These are phyloP conservation scores for Podarcis raffonei DNA, from an alignment of 2,113 vertebrate genomes.

Conservation along the genomic window DNA sequence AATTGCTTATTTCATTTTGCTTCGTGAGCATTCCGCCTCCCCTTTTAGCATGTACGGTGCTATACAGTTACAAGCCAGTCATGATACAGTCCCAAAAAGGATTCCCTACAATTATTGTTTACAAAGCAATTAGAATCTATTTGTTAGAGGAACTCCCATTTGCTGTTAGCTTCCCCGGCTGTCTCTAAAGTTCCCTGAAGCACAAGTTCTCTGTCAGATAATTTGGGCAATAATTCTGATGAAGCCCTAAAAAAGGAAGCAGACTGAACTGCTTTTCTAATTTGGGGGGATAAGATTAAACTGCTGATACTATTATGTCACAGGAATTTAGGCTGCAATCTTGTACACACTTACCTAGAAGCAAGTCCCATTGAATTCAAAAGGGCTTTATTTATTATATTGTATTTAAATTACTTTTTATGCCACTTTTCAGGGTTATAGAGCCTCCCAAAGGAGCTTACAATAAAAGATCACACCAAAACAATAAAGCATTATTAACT, in stretches of 20 bases:
- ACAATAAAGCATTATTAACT: no score
- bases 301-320: no score
- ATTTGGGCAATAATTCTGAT: background rate
- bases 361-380: no score
- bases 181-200: slow-evolving; percentile 1
- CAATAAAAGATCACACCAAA: no score
- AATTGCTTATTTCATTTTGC: slow-evolving; percentile 75
- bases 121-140: slow-evolving; percentile 59
- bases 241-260: background rate
- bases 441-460: no score
- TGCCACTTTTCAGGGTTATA: no score
- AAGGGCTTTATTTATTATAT: no score
- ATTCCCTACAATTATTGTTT: slow-evolving; percentile 47
- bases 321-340: no score
- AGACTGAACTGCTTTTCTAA: no score
- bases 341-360: no score
- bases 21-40: slow-evolving; percentile 64
- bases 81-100: slow-evolving; percentile 38
- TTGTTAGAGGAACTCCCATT: slow-evolving; percentile 30
- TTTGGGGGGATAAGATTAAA: background rate
- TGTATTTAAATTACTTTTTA: no score
- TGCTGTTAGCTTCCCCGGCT: slow-evolving; percentile 6
- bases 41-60: slow-evolving; percentile 45
- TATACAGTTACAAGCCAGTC: slow-evolving; percentile 56
- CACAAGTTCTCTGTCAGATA: background rate